Base-by-base conservation (phyloP, 2,888 invertebrate species). In the Caradrina kadenii region DNA sequence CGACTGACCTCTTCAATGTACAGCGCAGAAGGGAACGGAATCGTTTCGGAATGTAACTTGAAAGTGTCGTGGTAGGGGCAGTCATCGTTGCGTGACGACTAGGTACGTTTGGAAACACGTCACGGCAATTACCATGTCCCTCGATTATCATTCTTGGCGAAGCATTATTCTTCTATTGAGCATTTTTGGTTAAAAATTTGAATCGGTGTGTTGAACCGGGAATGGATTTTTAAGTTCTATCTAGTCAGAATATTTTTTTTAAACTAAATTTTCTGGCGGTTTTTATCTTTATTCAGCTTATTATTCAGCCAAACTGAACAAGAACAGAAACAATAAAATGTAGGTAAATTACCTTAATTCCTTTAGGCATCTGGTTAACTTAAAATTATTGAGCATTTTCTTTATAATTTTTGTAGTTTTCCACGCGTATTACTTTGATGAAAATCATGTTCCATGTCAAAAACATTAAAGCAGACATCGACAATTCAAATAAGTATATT, bases 31-130 rank as follows among this genome's bases (percentile, higher is more conserved):
- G 83, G 84, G 85, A 87, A 86, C 80, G 79, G 81, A 79, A 76
- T 81, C 79, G 80, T 66, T 77, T 84, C 79, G 81, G 85, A 86
- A 86, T 86, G 82, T 81, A 81, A 82, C 82, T 88, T 85, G 87
- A 88, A 89, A 88, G 87, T 88, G 86, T 85, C 89, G 89, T 92
- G 92, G 93, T 93, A 93, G 93, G 92, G 92, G 92, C 88, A 87
- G 73, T 79, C 92, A 86, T 81, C 91, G 92, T 91, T 89, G 93
- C 95, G 93, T 95, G 93, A 93, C 94, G 91, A 82, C 84, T 87
- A 88, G 86, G 89, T 87, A 87, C 84, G 83, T 85, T 85, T 72
- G 77, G 69, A 81, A 77, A 86, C 89, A 90, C 92, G 93, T 93
- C 92, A 93, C 87, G 90, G 86, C 87, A 91, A 93, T 93, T 93